Evolutionary conservation across 2,888 invertebrate genomes (phyloP).

Genomic region (Hofmannophila pseudospretella): DNA sequence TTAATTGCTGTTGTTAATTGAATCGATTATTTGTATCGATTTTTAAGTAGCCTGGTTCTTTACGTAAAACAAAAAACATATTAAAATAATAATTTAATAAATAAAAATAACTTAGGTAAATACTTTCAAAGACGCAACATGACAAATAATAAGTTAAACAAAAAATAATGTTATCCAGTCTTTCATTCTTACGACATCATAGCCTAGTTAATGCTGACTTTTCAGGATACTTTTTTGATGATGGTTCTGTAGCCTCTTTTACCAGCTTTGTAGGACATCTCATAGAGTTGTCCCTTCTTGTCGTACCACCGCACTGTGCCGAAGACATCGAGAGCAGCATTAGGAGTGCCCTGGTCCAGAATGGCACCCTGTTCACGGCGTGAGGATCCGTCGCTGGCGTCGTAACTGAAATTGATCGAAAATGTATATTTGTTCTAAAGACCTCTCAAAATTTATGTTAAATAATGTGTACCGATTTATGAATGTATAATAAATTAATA

Average conservation of each 20-base stretch:
- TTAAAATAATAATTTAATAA: not conserved
- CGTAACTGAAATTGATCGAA: constrained; percentile 50
- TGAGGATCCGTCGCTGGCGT: constrained; percentile 73
- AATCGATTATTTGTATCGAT: not conserved
- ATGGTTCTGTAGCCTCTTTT: constrained; percentile 68
- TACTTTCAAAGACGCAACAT: not conserved
- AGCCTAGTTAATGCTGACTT: not conserved
- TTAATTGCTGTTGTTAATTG: no score
- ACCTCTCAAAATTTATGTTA: no score
- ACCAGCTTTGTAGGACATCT: constrained; percentile 73
- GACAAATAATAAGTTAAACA: not conserved
- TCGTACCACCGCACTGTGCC: constrained; percentile 71
- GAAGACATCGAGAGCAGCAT: constrained; percentile 56
- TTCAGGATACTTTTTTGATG: constrained; percentile 42
- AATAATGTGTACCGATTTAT: no score
- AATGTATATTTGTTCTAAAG: no score
- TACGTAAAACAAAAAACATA: not conserved
- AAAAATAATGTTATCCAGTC: constrained; percentile 19
- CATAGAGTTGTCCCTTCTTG: constrained; percentile 62
- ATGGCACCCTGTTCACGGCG: constrained; percentile 68
- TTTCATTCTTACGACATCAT: not conserved
- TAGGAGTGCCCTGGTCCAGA: constrained; percentile 50
- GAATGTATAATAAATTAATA: no score
- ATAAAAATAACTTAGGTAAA: not conserved
- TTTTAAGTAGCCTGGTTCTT: no score